Evolutionary conservation across 2,113 vertebrate species (phyloP), one percentile per base, ranked within the genome.

Genomic region (Cacatua alba): DNA sequence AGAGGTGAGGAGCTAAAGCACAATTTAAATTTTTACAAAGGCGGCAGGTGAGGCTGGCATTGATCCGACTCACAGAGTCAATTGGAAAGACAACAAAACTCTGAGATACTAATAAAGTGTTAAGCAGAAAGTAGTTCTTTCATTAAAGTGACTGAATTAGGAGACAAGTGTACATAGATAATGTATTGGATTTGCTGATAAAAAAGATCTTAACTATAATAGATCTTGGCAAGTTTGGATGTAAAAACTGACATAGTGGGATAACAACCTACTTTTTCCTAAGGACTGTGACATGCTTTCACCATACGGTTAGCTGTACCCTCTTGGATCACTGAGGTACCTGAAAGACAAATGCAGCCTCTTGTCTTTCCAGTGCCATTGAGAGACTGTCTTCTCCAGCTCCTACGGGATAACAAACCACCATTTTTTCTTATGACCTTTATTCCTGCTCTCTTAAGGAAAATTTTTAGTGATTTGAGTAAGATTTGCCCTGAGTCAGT

Each of bases 31-130:
- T 10, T 88, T 63, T 48, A 17, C 33, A 43, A 82, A 51, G 21
- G 33, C 3, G 1, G 9, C 0, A 0, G 11, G 7, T 5, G 0
- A 65, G 25, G 16, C 6, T 62, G 33, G 17, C 71, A 86, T 24
- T 62, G 20, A 70, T 51, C 21, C 33, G 62, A 10, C 4, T 70
- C 25, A 74, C 17, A 46, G 46, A 83, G 14, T 37, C 17, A 79
- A 71, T 8, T 5, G 21, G 41, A 62, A 92, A 78, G 48, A 68
- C 37, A 86, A 62, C 4, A 76, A 51, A 91, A 43, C 5, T 19
- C 20, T 48, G 28, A 17, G 19, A 62, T 55, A 51, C 6, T 46
- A 70, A 82, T 26, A 46, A 82, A 78, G 33, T 31, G 5, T 24
- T 26, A 75, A 55, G 7, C 0, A 0, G 17, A 82, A 13, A 3